These are phyloP conservation scores for Periophthalmodon schlosseri DNA, from an alignment of 2,113 vertebrate species.

Conservation along the genomic window DNA sequence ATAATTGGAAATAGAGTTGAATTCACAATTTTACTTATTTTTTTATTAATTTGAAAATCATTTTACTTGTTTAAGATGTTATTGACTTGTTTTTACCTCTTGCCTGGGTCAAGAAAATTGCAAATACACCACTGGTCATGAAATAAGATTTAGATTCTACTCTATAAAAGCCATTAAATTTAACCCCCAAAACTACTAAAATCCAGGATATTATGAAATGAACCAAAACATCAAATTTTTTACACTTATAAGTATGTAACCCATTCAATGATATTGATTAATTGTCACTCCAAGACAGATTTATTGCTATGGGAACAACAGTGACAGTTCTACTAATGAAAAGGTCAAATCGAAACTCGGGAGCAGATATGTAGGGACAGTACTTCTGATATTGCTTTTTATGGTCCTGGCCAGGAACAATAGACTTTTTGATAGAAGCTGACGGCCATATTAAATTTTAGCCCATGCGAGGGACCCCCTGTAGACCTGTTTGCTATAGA, in stretches of 20 bases:
- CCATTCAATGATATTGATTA: not conserved
- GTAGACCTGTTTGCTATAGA: not conserved
- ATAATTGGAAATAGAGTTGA: not conserved
- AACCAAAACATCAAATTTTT: no score
- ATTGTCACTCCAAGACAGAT: not conserved
- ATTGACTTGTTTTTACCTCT: no score
- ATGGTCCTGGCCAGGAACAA: not conserved
- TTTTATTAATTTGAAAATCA: not conserved
- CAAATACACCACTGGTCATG: no score
- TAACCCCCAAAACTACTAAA: no score
- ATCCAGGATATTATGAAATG: no score
- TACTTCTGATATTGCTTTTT: not conserved
- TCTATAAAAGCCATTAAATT: no score
- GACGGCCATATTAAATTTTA: constrained; percentile 6
- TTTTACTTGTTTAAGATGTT: no score
- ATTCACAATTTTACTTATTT: not conserved
- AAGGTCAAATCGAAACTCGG: not conserved
- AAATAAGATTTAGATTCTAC: no score
- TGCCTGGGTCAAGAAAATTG: no score
- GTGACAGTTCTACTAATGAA: not conserved
- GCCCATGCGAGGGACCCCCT: not conserved
- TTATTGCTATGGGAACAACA: not conserved
- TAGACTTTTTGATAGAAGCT: constrained; percentile 4
- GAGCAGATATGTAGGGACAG: not conserved
- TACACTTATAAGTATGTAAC: no score